These are phyloP conservation scores for Microctenopoma stevenorrisi DNA, from an alignment of 2,797 vertebrate species.

Conservation along the genomic window DNA sequence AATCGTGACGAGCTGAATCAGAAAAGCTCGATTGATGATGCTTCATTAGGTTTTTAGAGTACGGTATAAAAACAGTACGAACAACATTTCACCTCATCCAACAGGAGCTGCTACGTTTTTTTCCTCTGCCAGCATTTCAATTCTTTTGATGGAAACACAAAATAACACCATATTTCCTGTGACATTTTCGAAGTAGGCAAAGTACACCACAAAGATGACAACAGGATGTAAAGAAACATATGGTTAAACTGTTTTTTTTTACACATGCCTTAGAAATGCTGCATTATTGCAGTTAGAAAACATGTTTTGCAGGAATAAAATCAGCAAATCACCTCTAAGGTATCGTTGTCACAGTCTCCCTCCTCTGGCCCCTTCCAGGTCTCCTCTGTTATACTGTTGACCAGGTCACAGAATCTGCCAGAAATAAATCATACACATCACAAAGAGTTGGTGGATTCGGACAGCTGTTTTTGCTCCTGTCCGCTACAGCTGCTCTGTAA, in stretches of 20 bases:
- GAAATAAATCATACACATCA: not conserved
- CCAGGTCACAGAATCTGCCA: conserved; percentile 95
- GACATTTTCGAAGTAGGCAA: conserved; percentile 37
- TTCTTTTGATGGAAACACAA: conserved; percentile 21
- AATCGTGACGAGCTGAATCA: conserved; percentile 20
- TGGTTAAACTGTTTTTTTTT: not conserved
- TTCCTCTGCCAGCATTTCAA: not conserved
- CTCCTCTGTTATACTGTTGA: conserved; percentile 94
- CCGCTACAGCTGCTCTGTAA: too few species aligned
- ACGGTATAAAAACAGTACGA: too few species aligned
- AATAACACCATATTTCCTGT: conserved; percentile 37
- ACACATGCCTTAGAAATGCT: not conserved
- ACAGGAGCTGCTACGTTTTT: not conserved
- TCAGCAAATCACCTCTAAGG: conserved; percentile 87
- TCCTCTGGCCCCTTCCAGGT: conserved; percentile 91
- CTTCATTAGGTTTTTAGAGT: not conserved
- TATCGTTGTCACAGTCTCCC: conserved; percentile 92
- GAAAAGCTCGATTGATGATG: conserved; percentile 20
- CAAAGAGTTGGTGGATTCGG: too few species aligned
- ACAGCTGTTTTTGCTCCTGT: too few species aligned
- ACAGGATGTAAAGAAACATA: conserved; percentile 42
- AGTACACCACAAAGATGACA: conserved; percentile 1
- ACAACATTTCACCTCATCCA: not conserved
- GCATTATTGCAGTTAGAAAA: not conserved
- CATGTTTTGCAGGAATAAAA: not conserved